Conservation (phyloP, 2,888 invertebrate genomes). For the Sceliomorpha sp. region DNA sequence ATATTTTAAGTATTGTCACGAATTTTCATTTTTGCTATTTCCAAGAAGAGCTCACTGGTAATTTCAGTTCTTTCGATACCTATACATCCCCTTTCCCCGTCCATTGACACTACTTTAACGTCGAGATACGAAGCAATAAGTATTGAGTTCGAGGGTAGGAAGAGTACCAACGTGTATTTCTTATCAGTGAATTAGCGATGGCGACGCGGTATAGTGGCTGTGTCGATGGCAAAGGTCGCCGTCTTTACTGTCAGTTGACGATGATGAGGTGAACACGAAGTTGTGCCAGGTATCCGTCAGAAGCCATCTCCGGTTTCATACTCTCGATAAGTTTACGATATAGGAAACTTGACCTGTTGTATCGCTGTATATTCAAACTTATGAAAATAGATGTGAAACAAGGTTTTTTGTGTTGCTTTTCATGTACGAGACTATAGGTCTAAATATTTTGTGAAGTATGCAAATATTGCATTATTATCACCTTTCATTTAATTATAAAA, state of each 20-base stretch:
- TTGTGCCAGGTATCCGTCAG: constrained; percentile 69
- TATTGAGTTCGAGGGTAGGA: constrained; percentile 61
- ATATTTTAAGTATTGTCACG: background rate
- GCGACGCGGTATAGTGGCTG: constrained; percentile 55
- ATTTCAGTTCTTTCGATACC: constrained; percentile 60
- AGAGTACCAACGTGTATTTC: constrained; percentile 67
- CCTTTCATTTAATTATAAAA: no score
- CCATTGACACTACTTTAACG: constrained; percentile 50
- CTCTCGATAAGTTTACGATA: constrained; percentile 56
- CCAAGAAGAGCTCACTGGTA: constrained; percentile 29
- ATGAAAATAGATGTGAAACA: constrained; percentile 4
- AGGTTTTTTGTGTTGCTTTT: no score
- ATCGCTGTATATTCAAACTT: constrained; percentile 10
- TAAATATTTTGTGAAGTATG: no score
- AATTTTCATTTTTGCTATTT: constrained; percentile 13
- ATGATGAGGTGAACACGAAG: constrained; percentile 71
- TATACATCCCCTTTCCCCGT: constrained; percentile 30
- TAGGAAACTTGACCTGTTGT: constrained; percentile 54
- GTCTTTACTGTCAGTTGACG: constrained; percentile 63
- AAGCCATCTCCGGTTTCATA: constrained; percentile 56
- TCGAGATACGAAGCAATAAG: constrained; percentile 73
- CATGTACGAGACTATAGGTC: no score
- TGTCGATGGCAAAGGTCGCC: constrained; percentile 59
- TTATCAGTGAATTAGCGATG: constrained; percentile 77
- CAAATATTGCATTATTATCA: no score